These are phyloP conservation scores for Rhopalosiphum padi DNA, from an alignment of 1,140 invertebrate species.

Conservation along the genomic window DNA sequence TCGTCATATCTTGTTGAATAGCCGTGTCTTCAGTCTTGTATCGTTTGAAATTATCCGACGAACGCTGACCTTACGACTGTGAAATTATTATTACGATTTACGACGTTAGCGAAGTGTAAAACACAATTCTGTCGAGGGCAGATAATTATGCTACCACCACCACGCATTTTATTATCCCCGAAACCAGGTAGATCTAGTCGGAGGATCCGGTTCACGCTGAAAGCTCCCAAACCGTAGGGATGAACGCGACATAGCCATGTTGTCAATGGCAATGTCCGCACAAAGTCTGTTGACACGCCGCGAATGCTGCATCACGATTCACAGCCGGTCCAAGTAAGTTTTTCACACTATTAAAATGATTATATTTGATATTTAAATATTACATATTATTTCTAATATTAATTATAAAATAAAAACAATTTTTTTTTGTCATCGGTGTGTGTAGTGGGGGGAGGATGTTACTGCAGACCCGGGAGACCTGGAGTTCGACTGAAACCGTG, in stretches of 20 bases:
- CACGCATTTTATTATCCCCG: background rate
- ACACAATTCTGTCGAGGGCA: background rate
- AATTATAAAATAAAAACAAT: too few relatives aligned
- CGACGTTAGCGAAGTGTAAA: background rate
- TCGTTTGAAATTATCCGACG: background rate
- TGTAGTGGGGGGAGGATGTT: too few relatives aligned
- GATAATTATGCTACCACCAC: background rate
- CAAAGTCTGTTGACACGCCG: background rate
- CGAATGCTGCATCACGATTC: background rate
- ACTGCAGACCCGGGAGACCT: too few relatives aligned
- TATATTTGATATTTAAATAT: background rate
- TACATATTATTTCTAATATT: too few relatives aligned
- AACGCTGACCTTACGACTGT: background rate
- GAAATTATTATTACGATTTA: background rate
- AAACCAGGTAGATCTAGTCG: background rate
- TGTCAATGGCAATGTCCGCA: background rate
- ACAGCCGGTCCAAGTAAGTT: background rate
- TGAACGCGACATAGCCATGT: background rate
- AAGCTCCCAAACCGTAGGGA: background rate
- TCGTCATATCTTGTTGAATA: background rate
- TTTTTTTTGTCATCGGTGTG: too few relatives aligned
- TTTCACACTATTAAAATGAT: background rate
- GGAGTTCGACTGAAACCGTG: too few relatives aligned
- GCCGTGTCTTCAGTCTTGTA: background rate
- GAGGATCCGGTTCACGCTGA: background rate